A percentile compares a stretch with the other conserved stretches of the same genome.
Evolutionary conservation across 2,888 invertebrate species (phyloP).

Genomic region (Embidobia sp.): DNA sequence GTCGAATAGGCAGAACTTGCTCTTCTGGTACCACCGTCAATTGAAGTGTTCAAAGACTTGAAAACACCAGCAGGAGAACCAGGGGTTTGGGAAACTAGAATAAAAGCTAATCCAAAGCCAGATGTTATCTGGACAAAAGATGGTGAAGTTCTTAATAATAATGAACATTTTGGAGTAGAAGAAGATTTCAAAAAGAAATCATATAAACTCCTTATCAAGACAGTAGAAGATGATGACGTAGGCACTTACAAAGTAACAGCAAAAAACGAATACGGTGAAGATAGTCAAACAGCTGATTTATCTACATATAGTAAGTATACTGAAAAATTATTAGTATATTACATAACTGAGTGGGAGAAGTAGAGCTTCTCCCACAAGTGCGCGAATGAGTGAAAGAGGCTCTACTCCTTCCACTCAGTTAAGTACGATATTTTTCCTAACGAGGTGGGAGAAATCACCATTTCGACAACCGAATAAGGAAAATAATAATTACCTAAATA

Average conservation of each 20-base stretch:
- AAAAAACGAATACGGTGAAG: constrained; percentile 89
- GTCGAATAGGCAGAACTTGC: constrained; percentile 85
- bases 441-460: no score
- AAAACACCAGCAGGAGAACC: constrained; percentile 89
- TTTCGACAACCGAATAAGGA: no score
- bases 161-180: constrained; percentile 84
- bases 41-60: constrained; percentile 88
- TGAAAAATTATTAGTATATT: constrained; percentile 49
- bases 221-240: constrained; percentile 87
- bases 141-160: constrained; percentile 84
- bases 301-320: constrained; percentile 87
- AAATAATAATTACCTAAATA: no score
- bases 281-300: constrained; percentile 86
- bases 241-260: constrained; percentile 91
- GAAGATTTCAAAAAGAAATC: constrained; percentile 85
- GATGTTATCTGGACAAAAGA: constrained; percentile 91
- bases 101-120: constrained; percentile 95
- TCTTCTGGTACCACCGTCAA: constrained; percentile 89
- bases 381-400: no score
- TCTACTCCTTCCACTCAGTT: no score
- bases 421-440: no score
- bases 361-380: no score
- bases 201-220: constrained; percentile 88
- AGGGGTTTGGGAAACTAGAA: constrained; percentile 89
- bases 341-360: no score